phyloP scores from a whole-genome alignment of 2,113 vertebrate species.

The Plotosus lineatus region DNA sequence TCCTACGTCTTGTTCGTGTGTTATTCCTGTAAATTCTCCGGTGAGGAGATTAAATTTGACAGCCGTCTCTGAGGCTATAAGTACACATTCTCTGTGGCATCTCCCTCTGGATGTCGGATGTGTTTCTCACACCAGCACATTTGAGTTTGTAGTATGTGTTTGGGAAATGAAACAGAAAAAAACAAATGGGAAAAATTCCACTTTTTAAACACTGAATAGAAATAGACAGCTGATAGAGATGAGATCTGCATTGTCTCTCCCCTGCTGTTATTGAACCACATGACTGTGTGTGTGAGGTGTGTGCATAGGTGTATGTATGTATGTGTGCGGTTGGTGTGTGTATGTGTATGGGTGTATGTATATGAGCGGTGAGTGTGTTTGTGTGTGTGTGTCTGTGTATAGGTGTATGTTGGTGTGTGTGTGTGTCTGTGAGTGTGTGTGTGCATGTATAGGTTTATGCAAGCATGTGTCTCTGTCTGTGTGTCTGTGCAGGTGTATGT shows the following conservation, averaged over 20 bases:
- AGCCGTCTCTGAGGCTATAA: conserved; percentile 55
- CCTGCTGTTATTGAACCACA: background rate
- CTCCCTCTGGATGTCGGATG: background rate
- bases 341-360: too few relatives aligned
- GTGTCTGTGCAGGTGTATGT: too few relatives aligned
- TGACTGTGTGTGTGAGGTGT: background rate
- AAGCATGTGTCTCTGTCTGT: background rate
- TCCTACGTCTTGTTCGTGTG: conserved; percentile 28
- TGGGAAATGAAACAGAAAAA: background rate
- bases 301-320: background rate
- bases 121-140: background rate
- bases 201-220: background rate
- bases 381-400: too few relatives aligned
- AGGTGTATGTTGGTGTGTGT: too few relatives aligned
- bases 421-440: background rate
- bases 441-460: too few relatives aligned
- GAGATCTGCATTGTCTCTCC: background rate
- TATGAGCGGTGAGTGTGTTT: too few relatives aligned
- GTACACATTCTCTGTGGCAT: conserved; percentile 48
- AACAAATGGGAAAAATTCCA: background rate
- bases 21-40: conserved; percentile 52
- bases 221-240: background rate
- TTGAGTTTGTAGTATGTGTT: background rate
- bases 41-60: conserved; percentile 58
- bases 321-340: too few relatives aligned